These are phyloP conservation scores for Agrochola macilenta DNA, from an alignment of 2,888 invertebrate genomes.

Conservation along the genomic window DNA sequence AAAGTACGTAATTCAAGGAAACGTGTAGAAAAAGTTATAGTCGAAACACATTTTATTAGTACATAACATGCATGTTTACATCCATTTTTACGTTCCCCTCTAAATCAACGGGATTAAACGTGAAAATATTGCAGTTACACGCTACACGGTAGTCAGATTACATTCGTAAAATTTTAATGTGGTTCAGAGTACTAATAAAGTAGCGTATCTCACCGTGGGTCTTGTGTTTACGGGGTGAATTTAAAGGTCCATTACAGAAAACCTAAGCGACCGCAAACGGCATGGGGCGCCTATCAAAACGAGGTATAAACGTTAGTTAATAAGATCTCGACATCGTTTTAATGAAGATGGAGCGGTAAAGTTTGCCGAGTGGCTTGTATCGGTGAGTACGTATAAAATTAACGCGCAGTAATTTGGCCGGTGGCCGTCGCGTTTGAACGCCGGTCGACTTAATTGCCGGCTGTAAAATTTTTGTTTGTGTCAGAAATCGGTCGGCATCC, in stretches of 20 bases:
- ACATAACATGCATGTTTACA: constrained; percentile 61
- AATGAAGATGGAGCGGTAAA: constrained; percentile 75
- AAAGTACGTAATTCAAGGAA: constrained; percentile 65
- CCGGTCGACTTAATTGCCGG: constrained; percentile 75
- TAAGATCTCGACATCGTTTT: constrained; percentile 70
- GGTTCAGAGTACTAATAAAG: constrained; percentile 64
- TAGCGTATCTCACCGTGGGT: constrained; percentile 40
- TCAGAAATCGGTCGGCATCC: constrained; percentile 75
- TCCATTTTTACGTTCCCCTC: constrained; percentile 55
- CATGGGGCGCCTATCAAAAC: constrained; percentile 66
- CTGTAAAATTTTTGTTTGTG: constrained; percentile 80
- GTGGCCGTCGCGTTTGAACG: constrained; percentile 67
- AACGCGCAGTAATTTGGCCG: constrained; percentile 71
- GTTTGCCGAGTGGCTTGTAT: constrained; percentile 61
- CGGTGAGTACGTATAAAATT: constrained; percentile 70
- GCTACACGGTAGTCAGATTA: constrained; percentile 61
- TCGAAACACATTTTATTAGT: constrained; percentile 71
- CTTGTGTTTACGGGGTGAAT: constrained; percentile 60
- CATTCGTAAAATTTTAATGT: constrained; percentile 69
- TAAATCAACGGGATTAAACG: constrained; percentile 67
- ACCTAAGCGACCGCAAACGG: constrained; percentile 65
- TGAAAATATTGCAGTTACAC: constrained; percentile 68
- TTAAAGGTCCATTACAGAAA: constrained; percentile 66
- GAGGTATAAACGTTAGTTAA: constrained; percentile 69
- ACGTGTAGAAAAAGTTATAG: constrained; percentile 63